Base-by-base conservation (phyloP, 2,797 vertebrate species). In the Characodon lateralis region DNA sequence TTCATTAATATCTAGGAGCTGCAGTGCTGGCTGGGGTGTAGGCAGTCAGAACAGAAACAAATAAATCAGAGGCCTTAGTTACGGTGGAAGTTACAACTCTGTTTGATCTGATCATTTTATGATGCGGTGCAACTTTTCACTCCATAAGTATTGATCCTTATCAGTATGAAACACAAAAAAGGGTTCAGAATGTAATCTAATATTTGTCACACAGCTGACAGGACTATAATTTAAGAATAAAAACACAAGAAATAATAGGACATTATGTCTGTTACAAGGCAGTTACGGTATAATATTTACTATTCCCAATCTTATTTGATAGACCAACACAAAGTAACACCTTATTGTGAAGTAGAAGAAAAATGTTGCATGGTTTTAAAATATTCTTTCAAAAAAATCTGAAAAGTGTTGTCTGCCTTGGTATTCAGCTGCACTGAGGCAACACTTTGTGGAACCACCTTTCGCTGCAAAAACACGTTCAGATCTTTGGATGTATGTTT, bases 1-100 rank as follows among this genome's bases (percentile, higher is more conserved):
- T 81, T 80, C 58, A 73, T 86, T 66, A 79, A 76, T 78, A 78
- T 86, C 56, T 10, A 55, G 14, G 72, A 75, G 83, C 83, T 73
- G 82, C 79, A 70, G 72, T 71, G 73, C 68, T 55, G 79, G 71
- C 69, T 65, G 79, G 74, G 74, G 35, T 28, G 7, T 31, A 50
- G 43, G 41, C 59, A 78, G 78, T 83, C 10, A 61, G 31, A 78
- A 53, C 51, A 79, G 53, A n/a, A 73, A 66, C 53, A 78, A 46
- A 83, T 69, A 53, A 74, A 83, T 35, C 48, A 43, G 0, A 14
- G 14, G 74, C 68, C 59, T 71, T 55, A 0, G 26, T 76, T 35
- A 77, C 20, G 26, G 58, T 24, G n/a, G 41, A 66, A 5, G 3
- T 10, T 31, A 71, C 66, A 3, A 12, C 56, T 56, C 26, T 48